Evolutionary conservation across 2,888 invertebrate species (phyloP).

Genomic region (Platynereis dumerilii): DNA sequence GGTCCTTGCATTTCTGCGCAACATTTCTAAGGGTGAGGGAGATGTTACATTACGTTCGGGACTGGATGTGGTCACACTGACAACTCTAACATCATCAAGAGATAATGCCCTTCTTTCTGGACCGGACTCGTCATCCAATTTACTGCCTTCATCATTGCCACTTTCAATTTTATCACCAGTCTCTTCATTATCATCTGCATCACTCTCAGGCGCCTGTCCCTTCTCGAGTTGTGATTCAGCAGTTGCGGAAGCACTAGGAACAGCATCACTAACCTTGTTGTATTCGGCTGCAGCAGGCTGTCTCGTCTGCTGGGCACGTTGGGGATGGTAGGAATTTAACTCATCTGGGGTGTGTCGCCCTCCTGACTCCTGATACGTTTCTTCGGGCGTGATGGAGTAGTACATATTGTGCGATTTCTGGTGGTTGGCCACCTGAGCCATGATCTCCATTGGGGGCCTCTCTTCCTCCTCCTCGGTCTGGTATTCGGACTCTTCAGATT

Average conservation of each 20-base stretch:
- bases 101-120: too few species aligned
- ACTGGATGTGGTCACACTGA: neutral
- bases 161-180: neutral
- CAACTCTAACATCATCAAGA: too few species aligned
- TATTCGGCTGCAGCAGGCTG: neutral
- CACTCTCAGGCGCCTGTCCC: neutral
- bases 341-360: neutral
- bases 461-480: constrained; percentile 11
- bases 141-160: neutral
- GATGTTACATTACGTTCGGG: constrained; percentile 1
- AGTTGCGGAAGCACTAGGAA: constrained; percentile 5
- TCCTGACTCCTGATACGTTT: constrained; percentile 10
- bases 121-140: too few species aligned
- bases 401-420: constrained; percentile 22
- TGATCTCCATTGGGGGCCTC: constrained; percentile 15
- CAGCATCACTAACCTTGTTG: constrained; percentile 2
- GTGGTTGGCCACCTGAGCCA: neutral
- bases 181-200: neutral
- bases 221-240: neutral
- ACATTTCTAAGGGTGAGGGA: neutral
- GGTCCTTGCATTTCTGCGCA: constrained; percentile 12
- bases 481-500: constrained; percentile 4
- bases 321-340: neutral
- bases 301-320: neutral
- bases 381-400: constrained; percentile 25